These are phyloP conservation scores for Enhydra lutris DNA, from an alignment of 2,113 vertebrate genomes.

Conservation along the genomic window DNA sequence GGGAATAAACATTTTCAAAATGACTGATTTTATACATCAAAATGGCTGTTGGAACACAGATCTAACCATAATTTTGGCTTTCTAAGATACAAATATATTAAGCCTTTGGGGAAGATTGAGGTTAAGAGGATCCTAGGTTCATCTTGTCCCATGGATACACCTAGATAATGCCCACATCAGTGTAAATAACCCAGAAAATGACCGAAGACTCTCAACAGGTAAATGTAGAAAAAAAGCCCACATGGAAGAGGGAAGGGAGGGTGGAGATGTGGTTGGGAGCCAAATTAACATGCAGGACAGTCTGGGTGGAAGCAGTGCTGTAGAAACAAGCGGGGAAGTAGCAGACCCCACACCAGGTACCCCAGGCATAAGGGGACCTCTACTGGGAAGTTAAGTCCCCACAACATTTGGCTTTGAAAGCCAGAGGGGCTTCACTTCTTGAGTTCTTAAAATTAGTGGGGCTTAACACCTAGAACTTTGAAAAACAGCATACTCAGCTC, in stretches of 20 bases:
- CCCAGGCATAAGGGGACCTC: neutral
- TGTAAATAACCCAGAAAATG: neutral
- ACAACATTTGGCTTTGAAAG: neutral
- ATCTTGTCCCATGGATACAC: neutral
- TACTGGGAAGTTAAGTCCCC: neutral
- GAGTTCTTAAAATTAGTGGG: neutral
- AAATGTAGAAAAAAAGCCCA: neutral
- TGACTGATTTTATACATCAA: neutral
- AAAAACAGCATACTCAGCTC: neutral
- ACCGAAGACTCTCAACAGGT: neutral
- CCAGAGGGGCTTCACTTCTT: neutral
- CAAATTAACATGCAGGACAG: neutral
- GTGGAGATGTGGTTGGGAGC: neutral
- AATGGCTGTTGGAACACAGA: neutral
- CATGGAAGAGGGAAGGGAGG: neutral
- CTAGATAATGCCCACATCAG: neutral
- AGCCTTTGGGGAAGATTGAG: neutral
- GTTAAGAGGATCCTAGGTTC: neutral
- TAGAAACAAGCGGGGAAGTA: neutral
- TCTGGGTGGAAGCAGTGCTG: neutral
- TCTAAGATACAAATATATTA: neutral
- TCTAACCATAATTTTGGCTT: neutral
- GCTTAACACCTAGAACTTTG: neutral
- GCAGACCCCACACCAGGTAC: neutral
- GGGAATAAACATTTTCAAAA: constrained; percentile 30